These are phyloP conservation scores for Seladonia tumulorum DNA, from an alignment of 2,888 invertebrate genomes.

Conservation along the genomic window DNA sequence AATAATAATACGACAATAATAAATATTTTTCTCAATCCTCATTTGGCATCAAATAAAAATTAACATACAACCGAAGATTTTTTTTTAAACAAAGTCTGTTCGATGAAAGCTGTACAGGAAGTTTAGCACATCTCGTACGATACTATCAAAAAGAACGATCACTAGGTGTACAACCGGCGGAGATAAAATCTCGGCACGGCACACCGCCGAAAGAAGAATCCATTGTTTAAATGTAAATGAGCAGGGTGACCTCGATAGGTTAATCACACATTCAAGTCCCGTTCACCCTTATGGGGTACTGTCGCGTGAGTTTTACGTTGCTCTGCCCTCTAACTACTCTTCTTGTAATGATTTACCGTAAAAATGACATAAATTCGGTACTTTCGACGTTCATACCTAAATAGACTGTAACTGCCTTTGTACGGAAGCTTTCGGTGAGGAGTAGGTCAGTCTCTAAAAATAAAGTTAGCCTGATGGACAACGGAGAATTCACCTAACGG, in stretches of 20 bases:
- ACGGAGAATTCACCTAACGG: not conserved
- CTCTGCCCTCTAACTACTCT: slow-evolving; percentile 36
- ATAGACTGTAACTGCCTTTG: not conserved
- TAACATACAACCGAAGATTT: not conserved
- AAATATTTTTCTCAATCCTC: no score
- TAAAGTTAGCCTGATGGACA: not conserved
- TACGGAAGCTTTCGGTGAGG: not conserved
- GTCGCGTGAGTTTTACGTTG: slow-evolving; percentile 14
- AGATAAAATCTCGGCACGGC: slow-evolving; percentile 45
- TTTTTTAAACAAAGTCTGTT: not conserved
- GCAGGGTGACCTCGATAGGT: slow-evolving; percentile 65
- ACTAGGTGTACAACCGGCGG: not conserved
- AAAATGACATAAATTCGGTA: slow-evolving; percentile 15
- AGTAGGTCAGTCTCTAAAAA: slow-evolving; percentile 7
- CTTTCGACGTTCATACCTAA: not conserved
- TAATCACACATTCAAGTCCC: slow-evolving; percentile 61
- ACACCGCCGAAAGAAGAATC: slow-evolving; percentile 43
- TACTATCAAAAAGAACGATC: slow-evolving; percentile 19
- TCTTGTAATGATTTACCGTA: slow-evolving; percentile 35
- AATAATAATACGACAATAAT: no score
- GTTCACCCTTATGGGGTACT: slow-evolving; percentile 45
- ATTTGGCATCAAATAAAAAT: no score
- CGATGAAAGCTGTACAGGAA: not conserved
- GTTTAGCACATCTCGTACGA: slow-evolving; percentile 8
- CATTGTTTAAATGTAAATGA: slow-evolving; percentile 66